phyloP scores from a whole-genome alignment of 2,888 invertebrate genomes.

The Rhamphomyia laevipes region DNA sequence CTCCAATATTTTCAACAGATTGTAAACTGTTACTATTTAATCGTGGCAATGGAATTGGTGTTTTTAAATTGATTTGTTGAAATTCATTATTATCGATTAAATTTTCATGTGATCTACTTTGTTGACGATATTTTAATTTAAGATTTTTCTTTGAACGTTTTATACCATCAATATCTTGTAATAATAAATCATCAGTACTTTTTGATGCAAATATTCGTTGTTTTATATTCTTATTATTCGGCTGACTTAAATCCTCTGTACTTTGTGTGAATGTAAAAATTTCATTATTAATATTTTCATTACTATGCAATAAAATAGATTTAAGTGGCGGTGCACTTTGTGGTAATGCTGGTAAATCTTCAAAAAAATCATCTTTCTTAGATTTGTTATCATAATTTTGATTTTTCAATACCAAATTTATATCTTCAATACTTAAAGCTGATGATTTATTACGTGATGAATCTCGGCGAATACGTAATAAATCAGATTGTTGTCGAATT shows the following conservation, averaged over 20 bases:
- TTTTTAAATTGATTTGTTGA: background rate
- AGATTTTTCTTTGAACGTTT: slow-evolving; percentile 12
- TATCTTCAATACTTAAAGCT: slow-evolving; percentile 7
- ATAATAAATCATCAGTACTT: slow-evolving; percentile 20
- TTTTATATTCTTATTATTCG: background rate
- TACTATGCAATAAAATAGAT: slow-evolving; percentile 12
- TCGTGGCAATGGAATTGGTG: slow-evolving; percentile 28
- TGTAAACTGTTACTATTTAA: slow-evolving; percentile 28
- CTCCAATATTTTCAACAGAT: background rate
- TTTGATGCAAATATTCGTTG: slow-evolving; percentile 12
- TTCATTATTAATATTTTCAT: slow-evolving; percentile 11
- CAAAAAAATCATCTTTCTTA: background rate
- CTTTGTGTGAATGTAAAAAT: slow-evolving; percentile 14
- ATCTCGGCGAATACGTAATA: no score
- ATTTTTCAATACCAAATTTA: background rate
- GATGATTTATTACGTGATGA: background rate
- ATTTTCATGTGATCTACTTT: slow-evolving; percentile 10
- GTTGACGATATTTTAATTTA: slow-evolving; percentile 15
- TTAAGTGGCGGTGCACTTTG: slow-evolving; percentile 3
- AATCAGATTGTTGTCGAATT: background rate
- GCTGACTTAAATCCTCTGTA: slow-evolving; percentile 11
- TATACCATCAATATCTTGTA: slow-evolving; percentile 17
- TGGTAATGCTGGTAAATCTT: slow-evolving; percentile 12
- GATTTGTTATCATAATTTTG: background rate
- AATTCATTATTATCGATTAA: slow-evolving; percentile 10